Evolutionary conservation across 2,113 vertebrate species (phyloP), one percentile per base, ranked within the genome.

Genomic region (Zosterops japonicus): DNA sequence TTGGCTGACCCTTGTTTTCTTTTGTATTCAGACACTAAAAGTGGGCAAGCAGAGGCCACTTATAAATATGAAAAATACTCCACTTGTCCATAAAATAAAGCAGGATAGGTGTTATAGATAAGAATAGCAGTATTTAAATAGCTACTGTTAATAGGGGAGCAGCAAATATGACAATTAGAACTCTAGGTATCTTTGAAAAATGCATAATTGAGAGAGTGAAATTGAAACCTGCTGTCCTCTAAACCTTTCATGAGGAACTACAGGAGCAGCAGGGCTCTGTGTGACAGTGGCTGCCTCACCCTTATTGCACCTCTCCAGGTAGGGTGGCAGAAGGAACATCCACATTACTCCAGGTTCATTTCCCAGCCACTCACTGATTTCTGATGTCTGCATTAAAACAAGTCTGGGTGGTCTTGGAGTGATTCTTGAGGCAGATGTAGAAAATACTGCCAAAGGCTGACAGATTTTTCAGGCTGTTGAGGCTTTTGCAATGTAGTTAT

Each of bases 181-280:
- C 14, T 75, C 39, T 13, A 28, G 36, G 27, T 27, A 24, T 25
- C 1, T 3, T 70, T 63, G 22, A 39, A 47, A 35, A n/a, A 25
- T 2, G 22, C 7, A 0, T 36, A 7, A 47, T 35, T 8, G 29
- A 67, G 74, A 46, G 28, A 33, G 27, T 28, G 33, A 44, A 52
- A 35, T 17, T 33, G 75, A 49, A 59, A 41, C 27, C 5, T 57
- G 39, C 42, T 70, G 6, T 15, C 14, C 49, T 46, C 53, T 23
- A 23, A 55, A 12, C 18, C 44, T 71, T 21, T 2, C 25, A 8
- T 23, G 42, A 50, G 65, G 39, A 49, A 0, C 24, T 4, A 0
- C 4, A 11, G 4, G 64, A 5, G 44, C 36, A 24, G 31, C 46
- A 41, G 72, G 64, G 50, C 0, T 0, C 61, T 27, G 67, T 7